A percentile compares a stretch with the other conserved stretches of the same genome.
Evolutionary conservation across 2,797 vertebrate species (phyloP).

Genomic region (Cossypha niveicapilla): DNA sequence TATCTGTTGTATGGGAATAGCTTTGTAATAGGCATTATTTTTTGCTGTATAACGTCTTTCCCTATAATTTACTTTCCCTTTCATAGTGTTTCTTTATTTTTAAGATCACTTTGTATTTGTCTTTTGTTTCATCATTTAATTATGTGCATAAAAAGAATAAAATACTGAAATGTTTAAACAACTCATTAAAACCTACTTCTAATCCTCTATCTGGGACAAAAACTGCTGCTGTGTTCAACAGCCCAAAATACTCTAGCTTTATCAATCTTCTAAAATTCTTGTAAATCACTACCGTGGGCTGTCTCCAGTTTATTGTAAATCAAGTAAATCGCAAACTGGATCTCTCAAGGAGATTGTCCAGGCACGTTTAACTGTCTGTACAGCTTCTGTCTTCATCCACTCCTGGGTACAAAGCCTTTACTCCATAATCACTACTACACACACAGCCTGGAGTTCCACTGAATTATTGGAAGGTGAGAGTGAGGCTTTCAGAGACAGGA

Average conservation of each 20-base stretch:
- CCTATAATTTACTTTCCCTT: background rate
- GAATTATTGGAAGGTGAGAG: slow-evolving; percentile 1
- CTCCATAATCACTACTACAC: background rate
- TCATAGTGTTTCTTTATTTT: background rate
- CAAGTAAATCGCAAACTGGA: background rate
- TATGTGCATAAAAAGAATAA: background rate
- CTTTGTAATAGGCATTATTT: slow-evolving; percentile 19
- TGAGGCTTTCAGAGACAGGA: slow-evolving; percentile 1
- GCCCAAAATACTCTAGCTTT: background rate
- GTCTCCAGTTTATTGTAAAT: background rate
- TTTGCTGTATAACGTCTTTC: background rate
- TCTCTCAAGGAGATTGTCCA: background rate
- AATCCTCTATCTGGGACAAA: background rate
- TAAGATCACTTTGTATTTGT: background rate
- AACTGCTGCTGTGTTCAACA: background rate
- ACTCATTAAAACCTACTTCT: background rate
- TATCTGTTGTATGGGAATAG: background rate
- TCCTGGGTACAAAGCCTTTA: background rate
- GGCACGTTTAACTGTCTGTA: background rate
- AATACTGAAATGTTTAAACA: background rate
- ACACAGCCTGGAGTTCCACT: background rate
- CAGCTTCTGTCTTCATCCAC: background rate
- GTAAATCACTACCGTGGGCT: background rate
- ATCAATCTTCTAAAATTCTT: background rate
- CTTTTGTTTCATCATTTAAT: background rate